phyloP scores from a whole-genome alignment of 2,113 vertebrate genomes.

The Laticauda colubrina region DNA sequence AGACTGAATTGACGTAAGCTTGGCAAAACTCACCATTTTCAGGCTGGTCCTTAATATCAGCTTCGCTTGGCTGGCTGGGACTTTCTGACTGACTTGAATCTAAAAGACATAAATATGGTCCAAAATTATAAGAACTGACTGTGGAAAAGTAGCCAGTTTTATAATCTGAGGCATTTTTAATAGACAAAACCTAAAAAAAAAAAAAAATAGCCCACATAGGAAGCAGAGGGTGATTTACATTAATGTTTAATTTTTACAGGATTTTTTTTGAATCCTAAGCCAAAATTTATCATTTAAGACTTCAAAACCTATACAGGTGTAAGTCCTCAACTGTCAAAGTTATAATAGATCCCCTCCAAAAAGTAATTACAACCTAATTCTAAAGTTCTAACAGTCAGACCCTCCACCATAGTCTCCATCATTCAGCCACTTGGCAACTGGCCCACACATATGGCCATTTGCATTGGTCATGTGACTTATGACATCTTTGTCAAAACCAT shows the following conservation, averaged over 20 bases:
- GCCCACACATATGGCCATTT: not conserved
- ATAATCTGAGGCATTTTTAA: constrained; percentile 22
- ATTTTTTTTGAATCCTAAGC: not conserved
- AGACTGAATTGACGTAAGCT: constrained; percentile 59
- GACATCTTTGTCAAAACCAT: not conserved
- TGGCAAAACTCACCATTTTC: constrained; percentile 89
- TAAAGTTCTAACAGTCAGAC: not conserved
- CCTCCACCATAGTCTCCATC: not conserved
- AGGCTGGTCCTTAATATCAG: constrained; percentile 97
- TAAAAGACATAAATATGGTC: constrained; percentile 83
- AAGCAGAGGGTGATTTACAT: not conserved
- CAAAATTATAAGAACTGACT: constrained; percentile 76
- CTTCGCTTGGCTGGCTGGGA: constrained; percentile 93
- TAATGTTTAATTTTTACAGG: not conserved
- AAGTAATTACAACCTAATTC: not conserved
- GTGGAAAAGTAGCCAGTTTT: constrained; percentile 65
- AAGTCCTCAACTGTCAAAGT: not conserved
- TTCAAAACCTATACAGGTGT: not conserved
- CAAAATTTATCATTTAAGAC: not conserved
- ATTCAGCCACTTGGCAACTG: not conserved
- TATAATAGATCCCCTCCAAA: not conserved
- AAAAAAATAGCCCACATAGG: not conserved
- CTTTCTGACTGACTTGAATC: constrained; percentile 95
- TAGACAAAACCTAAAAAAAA: not conserved
- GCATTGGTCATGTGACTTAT: not conserved